Evolutionary conservation across 2,797 vertebrate species (phyloP).

Genomic region (Scolopax rusticola): DNA sequence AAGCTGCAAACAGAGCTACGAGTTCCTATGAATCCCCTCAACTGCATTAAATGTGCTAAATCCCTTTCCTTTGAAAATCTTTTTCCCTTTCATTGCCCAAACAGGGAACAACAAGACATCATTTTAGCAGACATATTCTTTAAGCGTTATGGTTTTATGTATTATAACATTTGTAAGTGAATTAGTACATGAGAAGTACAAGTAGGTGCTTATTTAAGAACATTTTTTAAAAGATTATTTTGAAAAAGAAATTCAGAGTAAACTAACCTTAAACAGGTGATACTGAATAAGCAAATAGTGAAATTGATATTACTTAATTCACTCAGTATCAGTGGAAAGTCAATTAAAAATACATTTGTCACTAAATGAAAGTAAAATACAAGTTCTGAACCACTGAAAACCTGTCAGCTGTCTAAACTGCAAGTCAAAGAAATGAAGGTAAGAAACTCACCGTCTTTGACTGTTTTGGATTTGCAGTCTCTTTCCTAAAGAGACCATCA

Average conservation of each 20-base stretch:
- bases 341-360: not conserved
- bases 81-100: not conserved
- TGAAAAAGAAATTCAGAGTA: not conserved
- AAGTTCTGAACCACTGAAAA: not conserved
- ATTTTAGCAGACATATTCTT: not conserved
- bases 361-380: not conserved
- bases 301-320: not conserved
- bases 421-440: not conserved
- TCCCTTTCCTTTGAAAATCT: not conserved
- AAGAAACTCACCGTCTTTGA: constrained; percentile 31
- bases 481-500: constrained; percentile 40
- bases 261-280: not conserved
- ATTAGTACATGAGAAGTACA: not conserved
- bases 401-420: not conserved
- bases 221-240: not conserved
- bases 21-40: not conserved
- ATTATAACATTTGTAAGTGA: not conserved
- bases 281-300: not conserved
- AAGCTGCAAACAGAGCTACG: not conserved
- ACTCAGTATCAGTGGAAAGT: not conserved
- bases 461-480: constrained; percentile 20
- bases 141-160: not conserved
- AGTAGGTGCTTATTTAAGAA: not conserved
- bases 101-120: not conserved
- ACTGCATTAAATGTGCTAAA: not conserved